Base-by-base conservation (phyloP, 2,888 invertebrate species). In the Dynastes grantii region DNA sequence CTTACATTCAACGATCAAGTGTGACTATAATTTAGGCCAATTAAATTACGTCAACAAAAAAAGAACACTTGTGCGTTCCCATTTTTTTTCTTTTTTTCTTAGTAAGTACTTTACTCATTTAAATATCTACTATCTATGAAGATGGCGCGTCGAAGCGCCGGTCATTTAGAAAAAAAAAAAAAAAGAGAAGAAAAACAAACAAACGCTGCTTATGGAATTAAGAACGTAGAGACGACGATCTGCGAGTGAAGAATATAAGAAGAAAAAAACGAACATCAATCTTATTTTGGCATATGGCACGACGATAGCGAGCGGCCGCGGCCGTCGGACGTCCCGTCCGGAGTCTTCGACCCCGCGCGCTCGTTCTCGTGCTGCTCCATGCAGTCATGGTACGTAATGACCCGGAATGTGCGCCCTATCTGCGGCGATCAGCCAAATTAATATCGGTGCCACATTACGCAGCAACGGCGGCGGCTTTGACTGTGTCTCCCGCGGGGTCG, bases 331-430 rank as follows among this genome's bases (percentile, higher is more conserved):
- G 73, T 73, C 73, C 40, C 22, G 73, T 73, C 73, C 58, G 40
- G n/a, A 58, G 53, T 55, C 45, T 58, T 58, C 55, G 55, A 55
- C 37, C 45, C 40, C 37, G 65, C 65, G 27, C 32, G 63, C 32
- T 29, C 13, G 32, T 45, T 45, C 45, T 29, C 63, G 63, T 58
- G 65, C 65, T 58, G 65, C 65, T 40, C 68, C 37, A 29, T 53
- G 67, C 82, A 86, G 87, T 87, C 87, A 87, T 87, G 85, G 85
- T 85, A 83, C 83, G 84, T 88, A 88, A 88, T 88, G 87, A 87
- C 84, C 85, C 84, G 81, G 81, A 83, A 82, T 81, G 82, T 78
- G 80, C 55, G 68, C 45, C 81, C 79, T 79, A 80, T 81, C 84
- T 80, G 83, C 83, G 82, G 80, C 83, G 84, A 87, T 87, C 85